Evolutionary conservation across 2,888 invertebrate species (phyloP).

Genomic region (Archips crataeganus): DNA sequence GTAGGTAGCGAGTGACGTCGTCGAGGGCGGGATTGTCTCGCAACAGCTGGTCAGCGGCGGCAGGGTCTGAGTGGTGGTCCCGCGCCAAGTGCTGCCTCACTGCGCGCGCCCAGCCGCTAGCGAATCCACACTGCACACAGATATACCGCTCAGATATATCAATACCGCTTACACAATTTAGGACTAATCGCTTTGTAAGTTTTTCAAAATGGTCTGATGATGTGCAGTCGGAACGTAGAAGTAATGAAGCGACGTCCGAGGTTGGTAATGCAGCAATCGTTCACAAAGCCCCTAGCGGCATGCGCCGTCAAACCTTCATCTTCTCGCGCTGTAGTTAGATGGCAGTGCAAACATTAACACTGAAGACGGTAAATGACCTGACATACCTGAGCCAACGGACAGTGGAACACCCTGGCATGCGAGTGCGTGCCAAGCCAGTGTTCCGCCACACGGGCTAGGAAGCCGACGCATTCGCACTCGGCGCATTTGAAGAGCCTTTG

Average conservation of each 20-base stretch:
- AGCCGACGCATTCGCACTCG: conserved; percentile 91
- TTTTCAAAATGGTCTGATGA: too few species aligned
- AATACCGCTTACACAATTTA: too few species aligned
- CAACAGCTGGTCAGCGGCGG: conserved; percentile 86
- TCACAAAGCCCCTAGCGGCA: too few species aligned
- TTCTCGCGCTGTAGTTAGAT: too few species aligned
- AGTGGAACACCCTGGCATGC: conserved; percentile 89
- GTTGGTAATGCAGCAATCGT: too few species aligned
- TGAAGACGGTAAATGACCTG: conserved; percentile 61
- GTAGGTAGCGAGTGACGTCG: conserved; percentile 90
- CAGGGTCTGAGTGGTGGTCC: conserved; percentile 89
- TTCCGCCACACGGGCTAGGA: conserved; percentile 90
- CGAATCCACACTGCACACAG: conserved; percentile 84
- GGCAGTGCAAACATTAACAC: too few species aligned
- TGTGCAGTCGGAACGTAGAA: too few species aligned
- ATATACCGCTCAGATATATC: too few species aligned
- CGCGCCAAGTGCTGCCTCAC: conserved; percentile 90
- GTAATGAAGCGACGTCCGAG: too few species aligned
- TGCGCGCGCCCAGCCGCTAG: conserved; percentile 91
- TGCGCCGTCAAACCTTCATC: too few species aligned
- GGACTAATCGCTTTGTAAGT: too few species aligned
- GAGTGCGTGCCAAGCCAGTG: conserved; percentile 90
- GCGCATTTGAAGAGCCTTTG: conserved; percentile 91
- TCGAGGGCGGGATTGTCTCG: conserved; percentile 91
- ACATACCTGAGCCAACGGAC: conserved; percentile 82